Conservation (phyloP, 2,113 vertebrate species). For the Oncorhynchus keta region DNA sequence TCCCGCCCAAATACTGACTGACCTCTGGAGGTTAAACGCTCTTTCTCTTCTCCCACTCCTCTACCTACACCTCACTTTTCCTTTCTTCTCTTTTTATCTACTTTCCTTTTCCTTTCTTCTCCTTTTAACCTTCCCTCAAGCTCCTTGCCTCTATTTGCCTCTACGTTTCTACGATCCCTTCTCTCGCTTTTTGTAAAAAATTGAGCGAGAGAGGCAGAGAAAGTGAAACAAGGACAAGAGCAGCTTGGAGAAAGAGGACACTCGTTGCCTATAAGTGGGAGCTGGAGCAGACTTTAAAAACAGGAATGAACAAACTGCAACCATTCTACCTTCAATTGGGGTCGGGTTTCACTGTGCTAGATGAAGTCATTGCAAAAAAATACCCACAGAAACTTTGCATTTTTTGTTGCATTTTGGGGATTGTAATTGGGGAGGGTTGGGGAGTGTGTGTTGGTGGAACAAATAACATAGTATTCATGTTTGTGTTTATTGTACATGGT, state of each 20-base stretch:
- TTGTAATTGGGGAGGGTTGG: constrained; percentile 26
- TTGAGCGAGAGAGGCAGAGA: constrained; percentile 1
- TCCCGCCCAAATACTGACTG: constrained; percentile 86
- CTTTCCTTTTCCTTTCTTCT: not conserved
- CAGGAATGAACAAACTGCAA: constrained; percentile 77
- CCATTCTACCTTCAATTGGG: constrained; percentile 85
- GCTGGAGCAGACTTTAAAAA: constrained; percentile 57
- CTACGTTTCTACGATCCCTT: not conserved
- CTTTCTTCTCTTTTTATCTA: not conserved
- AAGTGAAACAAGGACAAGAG: constrained; percentile 35
- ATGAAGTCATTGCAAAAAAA: constrained; percentile 53
- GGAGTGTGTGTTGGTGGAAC: constrained; percentile 24
- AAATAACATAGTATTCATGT: constrained; percentile 40
- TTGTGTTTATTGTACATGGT: constrained; percentile 39
- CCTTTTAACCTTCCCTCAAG: not conserved
- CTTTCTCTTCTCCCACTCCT: not conserved
- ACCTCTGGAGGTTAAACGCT: constrained; percentile 6
- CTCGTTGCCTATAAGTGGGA: constrained; percentile 7
- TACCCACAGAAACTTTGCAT: constrained; percentile 19
- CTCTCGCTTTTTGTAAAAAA: not conserved
- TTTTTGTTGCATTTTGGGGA: constrained; percentile 48
- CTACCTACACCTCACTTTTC: not conserved
- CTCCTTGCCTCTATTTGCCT: not conserved
- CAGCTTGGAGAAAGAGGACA: constrained; percentile 31
- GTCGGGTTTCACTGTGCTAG: constrained; percentile 91